Evolutionary conservation across 2,888 invertebrate species (phyloP).

Genomic region (Leucoma salicis): DNA sequence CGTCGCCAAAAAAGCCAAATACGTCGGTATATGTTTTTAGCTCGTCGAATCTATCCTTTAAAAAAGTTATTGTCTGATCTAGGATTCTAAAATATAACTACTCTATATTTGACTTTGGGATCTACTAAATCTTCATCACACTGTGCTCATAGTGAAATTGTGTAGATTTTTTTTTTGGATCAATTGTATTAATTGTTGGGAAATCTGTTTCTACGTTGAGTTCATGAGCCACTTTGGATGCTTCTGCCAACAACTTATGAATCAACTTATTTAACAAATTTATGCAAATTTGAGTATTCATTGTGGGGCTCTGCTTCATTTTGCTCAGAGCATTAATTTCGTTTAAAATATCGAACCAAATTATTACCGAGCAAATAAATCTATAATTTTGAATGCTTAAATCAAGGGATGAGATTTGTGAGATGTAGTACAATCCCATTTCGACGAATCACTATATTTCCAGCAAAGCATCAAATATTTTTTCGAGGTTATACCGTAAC

Average conservation of each 20-base stretch:
- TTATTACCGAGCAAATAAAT: slow-evolving; percentile 1
- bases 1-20: too few species aligned
- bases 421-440: slow-evolving; percentile 2
- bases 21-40: slow-evolving; percentile 1
- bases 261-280: not conserved
- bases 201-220: not conserved
- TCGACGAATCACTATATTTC: slow-evolving; percentile 7
- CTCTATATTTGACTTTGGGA: slow-evolving; percentile 9
- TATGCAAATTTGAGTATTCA: slow-evolving; percentile 1
- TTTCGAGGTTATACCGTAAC: slow-evolving; percentile 5
- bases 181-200: not conserved
- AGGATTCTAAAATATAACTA: not conserved
- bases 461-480: slow-evolving; percentile 9
- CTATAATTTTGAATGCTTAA: not conserved
- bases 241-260: not conserved
- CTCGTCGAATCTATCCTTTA: slow-evolving; percentile 8
- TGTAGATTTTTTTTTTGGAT: not conserved
- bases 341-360: slow-evolving; percentile 1
- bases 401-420: not conserved
- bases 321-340: slow-evolving; percentile 1
- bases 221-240: not conserved
- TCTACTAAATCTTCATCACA: slow-evolving; percentile 1
- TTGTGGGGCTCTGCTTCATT: not conserved
- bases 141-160: slow-evolving; percentile 8
- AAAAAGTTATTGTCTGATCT: slow-evolving; percentile 8